Conservation (phyloP, 2,797 vertebrate species). For the Columba guinea region DNA sequence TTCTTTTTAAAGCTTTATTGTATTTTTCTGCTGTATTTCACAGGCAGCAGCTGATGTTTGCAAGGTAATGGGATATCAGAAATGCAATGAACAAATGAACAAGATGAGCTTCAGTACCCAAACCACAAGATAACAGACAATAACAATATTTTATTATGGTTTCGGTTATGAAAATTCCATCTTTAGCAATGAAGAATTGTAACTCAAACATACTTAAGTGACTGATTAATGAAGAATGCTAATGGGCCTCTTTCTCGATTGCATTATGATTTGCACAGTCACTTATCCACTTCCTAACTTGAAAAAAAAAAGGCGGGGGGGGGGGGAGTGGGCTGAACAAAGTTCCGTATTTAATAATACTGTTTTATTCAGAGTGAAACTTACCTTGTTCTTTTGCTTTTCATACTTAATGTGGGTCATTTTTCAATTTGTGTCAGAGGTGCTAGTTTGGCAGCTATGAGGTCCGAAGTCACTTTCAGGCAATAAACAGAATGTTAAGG, state of each 20-base stretch:
- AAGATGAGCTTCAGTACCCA: conserved; percentile 54
- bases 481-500: background rate
- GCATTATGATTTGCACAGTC: background rate
- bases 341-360: background rate
- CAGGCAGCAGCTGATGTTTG: conserved; percentile 71
- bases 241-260: background rate
- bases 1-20: background rate
- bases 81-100: conserved; percentile 58
- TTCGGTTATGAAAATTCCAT: background rate
- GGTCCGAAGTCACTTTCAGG: background rate
- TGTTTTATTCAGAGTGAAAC: background rate
- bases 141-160: background rate
- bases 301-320: too few relatives aligned
- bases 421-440: background rate
- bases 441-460: background rate
- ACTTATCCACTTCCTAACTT: background rate
- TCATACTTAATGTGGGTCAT: background rate
- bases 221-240: background rate
- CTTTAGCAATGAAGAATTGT: background rate
- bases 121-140: conserved; percentile 61
- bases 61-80: conserved; percentile 68
- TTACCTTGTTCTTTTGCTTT: background rate
- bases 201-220: background rate
- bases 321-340: background rate
- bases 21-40: background rate